Conservation (phyloP, 2,797 vertebrate genomes). For the Chromobotia macracanthus region DNA sequence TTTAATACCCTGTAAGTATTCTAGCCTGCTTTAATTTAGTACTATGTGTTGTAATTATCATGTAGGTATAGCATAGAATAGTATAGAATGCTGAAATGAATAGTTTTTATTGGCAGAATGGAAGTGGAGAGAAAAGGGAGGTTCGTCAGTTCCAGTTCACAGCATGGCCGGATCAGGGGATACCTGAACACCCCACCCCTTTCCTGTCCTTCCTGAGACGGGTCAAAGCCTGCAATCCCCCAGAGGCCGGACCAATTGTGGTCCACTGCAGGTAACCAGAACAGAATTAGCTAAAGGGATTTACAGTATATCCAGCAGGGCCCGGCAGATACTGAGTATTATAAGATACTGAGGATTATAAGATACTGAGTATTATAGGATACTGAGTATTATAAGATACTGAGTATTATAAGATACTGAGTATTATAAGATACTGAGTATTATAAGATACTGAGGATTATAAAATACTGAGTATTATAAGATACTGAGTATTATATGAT, state of each 20-base stretch:
- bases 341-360: slow-evolving; percentile 15
- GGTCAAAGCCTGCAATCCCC: slow-evolving; percentile 96
- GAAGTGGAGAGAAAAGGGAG: slow-evolving; percentile 95
- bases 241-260: slow-evolving; percentile 94
- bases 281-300: not conserved
- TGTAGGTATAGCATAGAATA: not conserved
- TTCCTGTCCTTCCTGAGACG: slow-evolving; percentile 94
- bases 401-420: not conserved
- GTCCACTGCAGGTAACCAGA: slow-evolving; percentile 92
- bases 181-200: slow-evolving; percentile 95
- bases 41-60: too few species aligned
- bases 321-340: slow-evolving; percentile 70
- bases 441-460: too few species aligned
- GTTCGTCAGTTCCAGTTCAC: slow-evolving; percentile 98
- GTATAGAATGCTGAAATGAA: not conserved
- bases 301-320: not conserved
- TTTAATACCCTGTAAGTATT: too few species aligned
- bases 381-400: too few species aligned
- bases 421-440: not conserved
- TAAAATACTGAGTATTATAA: not conserved
- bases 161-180: slow-evolving; percentile 97
- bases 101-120: slow-evolving; percentile 78
- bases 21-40: too few species aligned
- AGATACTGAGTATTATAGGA: too few species aligned
- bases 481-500: too few species aligned